Evolutionary conservation across 1,140 invertebrate genomes (phyloP), one percentile per base, ranked within the genome.

Genomic region (Venustaconcha ellipsiformis): DNA sequence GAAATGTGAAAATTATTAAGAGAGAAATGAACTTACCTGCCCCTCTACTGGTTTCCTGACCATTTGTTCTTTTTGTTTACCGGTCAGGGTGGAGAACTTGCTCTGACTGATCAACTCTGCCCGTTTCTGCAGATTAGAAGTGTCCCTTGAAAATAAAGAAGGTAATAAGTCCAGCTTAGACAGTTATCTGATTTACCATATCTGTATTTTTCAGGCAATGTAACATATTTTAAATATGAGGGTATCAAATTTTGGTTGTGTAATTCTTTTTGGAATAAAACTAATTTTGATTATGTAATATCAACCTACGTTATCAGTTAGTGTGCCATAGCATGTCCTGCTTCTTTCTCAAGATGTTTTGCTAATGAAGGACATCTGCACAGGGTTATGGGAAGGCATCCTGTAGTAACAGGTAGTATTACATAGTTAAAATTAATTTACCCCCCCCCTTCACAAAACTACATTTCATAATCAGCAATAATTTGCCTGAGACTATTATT

Each of bases 21-120:
- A 66, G 13, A 65, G 20, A 56, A 56, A 17, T 17, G 37, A 64
- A 79, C 78, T 78, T 79, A 89, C 88, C 82, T 84, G 82, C 48
- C 88, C 88, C 65, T 81, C 78, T 4, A 66, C 64, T 67, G 87
- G 87, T 20, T 85, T 76, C 30, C 67, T 81, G 1, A 87, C 78
- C 83, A 89, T 88, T 70, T 79, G 78, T 66, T 87, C 78, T 67
- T 84, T 86, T 57, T 80, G 69, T 64, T 79, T 82, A 17, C 76
- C 57, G 57, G 70, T 80, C 14, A 88, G 72, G 17, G 37, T 76
- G 63, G 56, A 58, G 68, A 81, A 87, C n/a, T 74, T 82, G 71
- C 83, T 85, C 5, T 77, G 70, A 30, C 80, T 76, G 17, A 89
- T 72, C 18, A 87, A 64, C 56, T 84, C 73, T 60, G 83, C 84